Evolutionary conservation across 2,797 vertebrate genomes (phyloP), one percentile per base, ranked within the genome.

Genomic region (Aldrovandia affinis): DNA sequence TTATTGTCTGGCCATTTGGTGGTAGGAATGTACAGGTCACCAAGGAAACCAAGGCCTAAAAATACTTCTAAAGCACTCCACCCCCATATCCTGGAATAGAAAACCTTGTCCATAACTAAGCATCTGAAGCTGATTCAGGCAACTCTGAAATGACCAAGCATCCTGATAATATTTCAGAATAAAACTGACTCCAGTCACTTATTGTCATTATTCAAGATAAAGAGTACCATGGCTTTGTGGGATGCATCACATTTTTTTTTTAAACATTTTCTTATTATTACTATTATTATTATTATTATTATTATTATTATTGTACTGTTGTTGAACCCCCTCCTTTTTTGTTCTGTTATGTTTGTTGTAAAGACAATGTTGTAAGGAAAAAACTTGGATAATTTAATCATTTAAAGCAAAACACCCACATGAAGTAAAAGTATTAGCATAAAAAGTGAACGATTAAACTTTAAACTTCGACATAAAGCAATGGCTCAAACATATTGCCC

Each of bases 1-100:
- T 86, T 88, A n/a, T 86, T 91, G 44, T 80, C 86, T 47, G 83
- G 90, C 89, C 89, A 84, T 75, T 68, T 47, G 83, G 80, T 42
- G 83, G 81, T 12, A 81, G 87, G 89, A 86, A 83, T 50, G 50
- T 55, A 88, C 81, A 81, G 83, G 68, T 36, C 33, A 86, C 68
- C 3, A 25, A 80, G 28, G 52, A 86, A 63, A 81, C 81, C 22
- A 77, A n/a, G 70, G n/a, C 25, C 88, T 57, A 28, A 75, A 86
- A 7, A 2, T 73, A 57, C 33, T 55, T 85, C n/a, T 61, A 20
- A 57, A 83, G 44, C 7, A 63, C 73, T 36, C 78, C 22, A 57
- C 36, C 33, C 79, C 39, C 63, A 78, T 52, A 44, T 39, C 57
- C 83, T 83, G 30, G 44, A 57, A 33, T 85, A 73, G 44, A 84